These are phyloP conservation scores for Idris sp. DNA, from an alignment of 1,140 invertebrate genomes.

Conservation along the genomic window DNA sequence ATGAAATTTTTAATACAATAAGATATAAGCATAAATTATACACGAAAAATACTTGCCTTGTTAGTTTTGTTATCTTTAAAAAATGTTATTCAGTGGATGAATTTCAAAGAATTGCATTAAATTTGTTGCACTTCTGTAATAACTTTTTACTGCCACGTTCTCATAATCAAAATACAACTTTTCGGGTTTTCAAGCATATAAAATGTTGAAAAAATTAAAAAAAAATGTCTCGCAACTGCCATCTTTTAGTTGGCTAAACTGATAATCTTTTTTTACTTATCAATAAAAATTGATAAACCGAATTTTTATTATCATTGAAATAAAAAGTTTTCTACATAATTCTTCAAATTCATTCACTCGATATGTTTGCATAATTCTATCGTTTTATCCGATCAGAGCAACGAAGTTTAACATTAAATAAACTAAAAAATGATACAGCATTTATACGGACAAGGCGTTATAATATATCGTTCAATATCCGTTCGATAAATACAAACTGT, in stretches of 20 bases:
- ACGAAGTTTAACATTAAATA: slow-evolving; percentile 46
- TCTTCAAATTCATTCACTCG: slow-evolving; percentile 42
- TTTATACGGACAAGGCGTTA: slow-evolving; percentile 54
- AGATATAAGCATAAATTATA: slow-evolving; percentile 27
- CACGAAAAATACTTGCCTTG: slow-evolving; percentile 32
- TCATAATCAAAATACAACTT: neutral
- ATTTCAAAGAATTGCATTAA: slow-evolving; percentile 19
- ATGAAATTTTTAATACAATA: slow-evolving; percentile 41
- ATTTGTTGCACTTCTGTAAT: slow-evolving; percentile 3
- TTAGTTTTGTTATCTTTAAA: too few relatives aligned
- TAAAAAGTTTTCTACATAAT: slow-evolving; percentile 3
- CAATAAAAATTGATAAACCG: too few relatives aligned
- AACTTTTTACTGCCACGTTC: slow-evolving; percentile 8
- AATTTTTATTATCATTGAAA: too few relatives aligned
- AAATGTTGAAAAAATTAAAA: too few relatives aligned
- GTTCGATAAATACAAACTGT: slow-evolving; percentile 60
- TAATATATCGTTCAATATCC: slow-evolving; percentile 58
- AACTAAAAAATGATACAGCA: slow-evolving; percentile 32
- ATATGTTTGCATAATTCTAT: slow-evolving; percentile 45
- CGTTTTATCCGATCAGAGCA: slow-evolving; percentile 50
- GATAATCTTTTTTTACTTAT: too few relatives aligned
- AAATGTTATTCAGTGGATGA: slow-evolving; percentile 19
- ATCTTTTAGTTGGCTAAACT: too few relatives aligned
- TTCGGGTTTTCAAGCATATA: slow-evolving; percentile 1
- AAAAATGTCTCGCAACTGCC: too few relatives aligned